These are phyloP conservation scores for Drosophila arawakana DNA, from an alignment of 1,140 invertebrate genomes.

Conservation along the genomic window DNA sequence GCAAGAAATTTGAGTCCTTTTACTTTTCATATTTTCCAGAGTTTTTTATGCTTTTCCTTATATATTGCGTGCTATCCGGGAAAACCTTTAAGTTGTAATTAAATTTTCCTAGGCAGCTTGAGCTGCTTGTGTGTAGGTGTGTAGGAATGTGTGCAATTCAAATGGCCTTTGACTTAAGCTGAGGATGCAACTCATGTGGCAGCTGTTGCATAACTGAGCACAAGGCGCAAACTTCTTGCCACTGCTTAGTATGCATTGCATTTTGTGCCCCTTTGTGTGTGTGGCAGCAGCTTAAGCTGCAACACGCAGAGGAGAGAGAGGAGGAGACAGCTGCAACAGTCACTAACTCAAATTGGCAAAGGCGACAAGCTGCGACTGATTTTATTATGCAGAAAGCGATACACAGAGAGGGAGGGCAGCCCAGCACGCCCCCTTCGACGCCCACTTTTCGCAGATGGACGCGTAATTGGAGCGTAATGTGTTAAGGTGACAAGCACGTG, in stretches of 20 bases:
- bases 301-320: neutral
- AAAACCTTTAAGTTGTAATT: conserved; percentile 75
- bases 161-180: conserved; percentile 32
- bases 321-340: neutral
- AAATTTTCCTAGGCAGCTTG: conserved; percentile 47
- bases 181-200: conserved; percentile 12
- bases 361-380: conserved; percentile 53
- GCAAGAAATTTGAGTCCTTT: conserved; percentile 2
- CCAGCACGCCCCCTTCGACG: neutral
- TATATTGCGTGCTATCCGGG: conserved; percentile 24
- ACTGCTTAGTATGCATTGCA: conserved; percentile 76
- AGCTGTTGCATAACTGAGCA: conserved; percentile 63
- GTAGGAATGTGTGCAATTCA: neutral
- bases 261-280: conserved; percentile 47
- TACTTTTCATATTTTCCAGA: neutral
- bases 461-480: conserved; percentile 82
- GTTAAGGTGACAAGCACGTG: conserved; percentile 78
- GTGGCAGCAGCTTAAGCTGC: conserved; percentile 35
- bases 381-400: conserved; percentile 77
- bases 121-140: neutral
- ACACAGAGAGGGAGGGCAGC: conserved; percentile 19
- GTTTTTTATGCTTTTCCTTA: no score
- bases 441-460: neutral
- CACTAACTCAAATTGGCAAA: conserved; percentile 42
- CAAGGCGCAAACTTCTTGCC: conserved; percentile 17